Percentiles rank a stretch among this genome's conserved stretches.
phyloP scores from a whole-genome alignment of 2,113 vertebrate genomes.

The Microcebus lehilahytsara region DNA sequence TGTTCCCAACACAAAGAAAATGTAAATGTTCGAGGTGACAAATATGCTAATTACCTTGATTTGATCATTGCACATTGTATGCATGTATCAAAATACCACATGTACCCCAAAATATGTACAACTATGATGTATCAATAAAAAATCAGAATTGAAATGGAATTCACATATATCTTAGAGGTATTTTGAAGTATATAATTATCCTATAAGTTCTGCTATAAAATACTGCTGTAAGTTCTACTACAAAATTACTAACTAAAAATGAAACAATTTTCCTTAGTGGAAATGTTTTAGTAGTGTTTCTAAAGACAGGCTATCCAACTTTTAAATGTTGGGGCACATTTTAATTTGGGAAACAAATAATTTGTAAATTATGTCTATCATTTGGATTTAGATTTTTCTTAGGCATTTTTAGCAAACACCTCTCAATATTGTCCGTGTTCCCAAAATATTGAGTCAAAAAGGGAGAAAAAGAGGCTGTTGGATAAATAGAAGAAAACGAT shows the following conservation, averaged over 20 bases:
- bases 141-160: constrained; percentile 11
- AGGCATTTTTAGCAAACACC: not conserved
- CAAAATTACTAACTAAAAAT: not conserved
- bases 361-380: not conserved
- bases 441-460: not conserved
- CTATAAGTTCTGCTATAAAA: not conserved
- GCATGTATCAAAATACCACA: not conserved
- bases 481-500: not conserved
- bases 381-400: constrained; percentile 36
- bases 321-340: not conserved
- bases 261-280: not conserved
- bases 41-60: not conserved
- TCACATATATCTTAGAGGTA: not conserved
- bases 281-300: not conserved
- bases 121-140: not conserved
- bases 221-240: not conserved
- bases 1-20: not conserved
- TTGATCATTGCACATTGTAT: not conserved
- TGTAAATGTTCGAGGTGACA: not conserved
- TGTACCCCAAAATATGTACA: not conserved
- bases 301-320: not conserved
- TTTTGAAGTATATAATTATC: not conserved
- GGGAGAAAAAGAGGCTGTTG: not conserved
- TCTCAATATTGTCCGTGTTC: not conserved
- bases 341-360: not conserved